A percentile compares a stretch with the other conserved stretches of the same genome.
Conservation (phyloP, 2,113 vertebrate genomes). For the Clarias magur region DNA sequence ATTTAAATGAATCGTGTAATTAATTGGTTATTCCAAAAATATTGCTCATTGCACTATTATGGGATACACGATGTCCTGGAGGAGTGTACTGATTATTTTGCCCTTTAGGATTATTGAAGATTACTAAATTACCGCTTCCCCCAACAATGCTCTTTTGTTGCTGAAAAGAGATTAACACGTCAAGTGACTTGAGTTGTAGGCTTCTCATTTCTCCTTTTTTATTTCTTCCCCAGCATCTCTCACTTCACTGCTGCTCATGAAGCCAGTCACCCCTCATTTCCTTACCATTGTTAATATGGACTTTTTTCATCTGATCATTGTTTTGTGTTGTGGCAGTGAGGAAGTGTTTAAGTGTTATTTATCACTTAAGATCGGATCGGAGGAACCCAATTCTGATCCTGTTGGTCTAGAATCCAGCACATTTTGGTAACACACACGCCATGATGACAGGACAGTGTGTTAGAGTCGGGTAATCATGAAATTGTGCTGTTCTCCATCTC, state of each 20-base stretch:
- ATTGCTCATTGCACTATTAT: not conserved
- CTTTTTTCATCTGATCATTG: constrained; percentile 20
- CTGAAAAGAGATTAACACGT: constrained; percentile 73
- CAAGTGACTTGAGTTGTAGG: constrained; percentile 76
- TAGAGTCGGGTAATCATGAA: not conserved
- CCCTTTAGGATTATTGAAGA: constrained; percentile 65
- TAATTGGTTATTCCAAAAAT: not conserved
- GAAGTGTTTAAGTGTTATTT: constrained; percentile 6
- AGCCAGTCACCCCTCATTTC: constrained; percentile 36
- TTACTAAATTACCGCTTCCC: constrained; percentile 61
- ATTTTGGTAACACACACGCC: not conserved
- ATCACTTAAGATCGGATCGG: not conserved
- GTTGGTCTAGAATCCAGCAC: not conserved
- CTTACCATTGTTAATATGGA: constrained; percentile 6
- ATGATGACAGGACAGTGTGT: not conserved
- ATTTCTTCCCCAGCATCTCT: constrained; percentile 51
- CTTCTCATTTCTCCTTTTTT: constrained; percentile 57
- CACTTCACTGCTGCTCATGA: constrained; percentile 51
- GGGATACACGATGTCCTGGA: constrained; percentile 1
- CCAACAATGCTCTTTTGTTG: constrained; percentile 76
- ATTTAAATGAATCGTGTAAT: not conserved
- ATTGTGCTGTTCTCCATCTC: not conserved
- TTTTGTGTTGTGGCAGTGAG: not conserved
- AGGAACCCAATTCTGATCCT: not conserved
- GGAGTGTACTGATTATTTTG: constrained; percentile 30